Base-by-base conservation (phyloP, 1,140 invertebrate species). In the Stegodyphus mimosarum region DNA sequence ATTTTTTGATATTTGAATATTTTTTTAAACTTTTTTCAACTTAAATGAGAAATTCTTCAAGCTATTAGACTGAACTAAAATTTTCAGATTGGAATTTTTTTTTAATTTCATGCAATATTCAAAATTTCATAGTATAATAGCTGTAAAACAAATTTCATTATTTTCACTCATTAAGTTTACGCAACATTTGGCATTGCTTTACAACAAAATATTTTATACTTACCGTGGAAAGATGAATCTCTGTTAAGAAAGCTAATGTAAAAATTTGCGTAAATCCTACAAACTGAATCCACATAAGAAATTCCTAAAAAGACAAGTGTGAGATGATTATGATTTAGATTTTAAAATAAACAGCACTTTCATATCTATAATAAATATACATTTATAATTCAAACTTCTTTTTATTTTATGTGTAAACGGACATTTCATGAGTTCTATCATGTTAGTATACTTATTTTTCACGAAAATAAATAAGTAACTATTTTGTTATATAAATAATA, bases 201-300 rank as follows among this genome's bases (percentile, higher is more conserved):
- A n/a, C n/a, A n/a, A n/a, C 33, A 33, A 60, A 5, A 60, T 5
- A 10, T 60, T 60, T 10, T 10, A 60, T 9, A 83, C 88, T 88
- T 80, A 88, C 88, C 49, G 79, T 74, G 10, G 83, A 83, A 11
- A 88, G 69, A 70, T 88, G 87, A 15, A 88, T 55, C 67, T 88
- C 87, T 7, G 87, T 88, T 50, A 88, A 87, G 18, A 87, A 81
- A 9, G 87, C 80, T 71, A 88, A 78, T 10, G 79, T 83, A 49
- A 87, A 66, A 15, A 88, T 80, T 77, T 87, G 76, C 52, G 80
- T 60, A 79, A 88, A 87, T 49, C 88, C 88, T 51, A 87, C 86
- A 70, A 85, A 88, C 53, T 88, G 87, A 55, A 88, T 87, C 83
- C 83, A 87, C 7, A 52, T 70, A 13, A 88, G 18, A 67, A 88